Percentiles rank a stretch among this genome's conserved stretches.
phyloP scores from a whole-genome alignment of 2,113 vertebrate species.

The Noturus placidus region DNA sequence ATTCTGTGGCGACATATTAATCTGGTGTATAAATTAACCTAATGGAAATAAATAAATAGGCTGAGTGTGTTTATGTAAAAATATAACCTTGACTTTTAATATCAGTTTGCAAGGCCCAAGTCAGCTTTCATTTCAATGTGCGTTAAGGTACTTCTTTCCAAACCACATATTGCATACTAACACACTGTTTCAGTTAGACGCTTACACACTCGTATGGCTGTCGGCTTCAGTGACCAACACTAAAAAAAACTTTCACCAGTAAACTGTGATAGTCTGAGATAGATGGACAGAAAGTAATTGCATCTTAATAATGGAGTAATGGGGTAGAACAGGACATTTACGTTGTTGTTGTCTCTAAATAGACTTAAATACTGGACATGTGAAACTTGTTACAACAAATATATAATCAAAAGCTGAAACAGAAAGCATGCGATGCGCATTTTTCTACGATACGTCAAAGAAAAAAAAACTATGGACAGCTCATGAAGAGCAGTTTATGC shows the following conservation, averaged over 20 bases:
- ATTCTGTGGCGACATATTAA: not conserved
- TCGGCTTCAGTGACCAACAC: constrained; percentile 10
- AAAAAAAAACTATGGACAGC: constrained; percentile 22
- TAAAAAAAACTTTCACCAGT: not conserved
- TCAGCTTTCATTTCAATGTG: constrained; percentile 32
- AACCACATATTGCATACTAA: not conserved
- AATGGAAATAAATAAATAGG: constrained; percentile 28
- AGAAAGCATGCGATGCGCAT: constrained; percentile 26
- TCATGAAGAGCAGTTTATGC: constrained; percentile 35
- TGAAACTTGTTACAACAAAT: constrained; percentile 4
- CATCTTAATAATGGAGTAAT: constrained; percentile 16
- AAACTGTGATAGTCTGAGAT: not conserved
- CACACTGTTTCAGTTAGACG: constrained; percentile 7
- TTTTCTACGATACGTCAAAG: constrained; percentile 12
- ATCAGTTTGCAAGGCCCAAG: constrained; percentile 56
- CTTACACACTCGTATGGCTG: constrained; percentile 3
- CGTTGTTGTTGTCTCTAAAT: not conserved
- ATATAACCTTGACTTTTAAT: constrained; percentile 75
- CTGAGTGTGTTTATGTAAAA: constrained; percentile 67
- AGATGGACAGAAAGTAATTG: constrained; percentile 16
- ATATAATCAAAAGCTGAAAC: constrained; percentile 19
- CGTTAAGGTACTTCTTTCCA: constrained; percentile 30
- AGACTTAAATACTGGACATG: not conserved
- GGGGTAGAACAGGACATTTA: constrained; percentile 23
- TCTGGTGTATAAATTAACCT: not conserved